phyloP scores from a whole-genome alignment of 2,888 invertebrate species.

The Diarsia brunnea region DNA sequence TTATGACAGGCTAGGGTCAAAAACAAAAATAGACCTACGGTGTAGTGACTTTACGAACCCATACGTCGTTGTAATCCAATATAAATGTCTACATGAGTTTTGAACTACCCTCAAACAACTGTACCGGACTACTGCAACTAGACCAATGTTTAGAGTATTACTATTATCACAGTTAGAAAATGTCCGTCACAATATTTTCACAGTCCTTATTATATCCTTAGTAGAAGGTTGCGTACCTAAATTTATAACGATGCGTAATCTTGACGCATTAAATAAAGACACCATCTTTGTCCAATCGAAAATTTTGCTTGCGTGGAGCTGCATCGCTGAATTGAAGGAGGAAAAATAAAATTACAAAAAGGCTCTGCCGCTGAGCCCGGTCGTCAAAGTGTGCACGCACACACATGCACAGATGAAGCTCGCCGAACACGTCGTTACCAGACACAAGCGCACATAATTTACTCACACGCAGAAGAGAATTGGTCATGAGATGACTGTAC shows the following conservation, averaged over 20 bases:
- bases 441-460: slow-evolving; percentile 80
- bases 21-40: not conserved
- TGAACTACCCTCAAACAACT: slow-evolving; percentile 38
- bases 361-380: slow-evolving; percentile 83
- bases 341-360: slow-evolving; percentile 89
- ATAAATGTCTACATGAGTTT: not conserved
- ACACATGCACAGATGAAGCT: slow-evolving; percentile 77
- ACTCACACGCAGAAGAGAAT: slow-evolving; percentile 78
- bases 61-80: not conserved
- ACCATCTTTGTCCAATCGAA: slow-evolving; percentile 55
- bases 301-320: slow-evolving; percentile 75
- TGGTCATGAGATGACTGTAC: slow-evolving; percentile 65
- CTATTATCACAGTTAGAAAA: not conserved
- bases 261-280: slow-evolving; percentile 27
- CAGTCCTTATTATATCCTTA: not conserved
- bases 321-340: slow-evolving; percentile 81
- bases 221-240: not conserved
- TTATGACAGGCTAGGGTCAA: not conserved
- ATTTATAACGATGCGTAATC: not conserved
- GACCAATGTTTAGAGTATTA: not conserved
- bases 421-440: slow-evolving; percentile 79
- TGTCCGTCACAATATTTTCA: not conserved
- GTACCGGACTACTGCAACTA: no score
- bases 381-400: slow-evolving; percentile 80
- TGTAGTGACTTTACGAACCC: not conserved